These are phyloP conservation scores for Megalops atlanticus DNA, from an alignment of 2,113 vertebrate species.

Conservation along the genomic window DNA sequence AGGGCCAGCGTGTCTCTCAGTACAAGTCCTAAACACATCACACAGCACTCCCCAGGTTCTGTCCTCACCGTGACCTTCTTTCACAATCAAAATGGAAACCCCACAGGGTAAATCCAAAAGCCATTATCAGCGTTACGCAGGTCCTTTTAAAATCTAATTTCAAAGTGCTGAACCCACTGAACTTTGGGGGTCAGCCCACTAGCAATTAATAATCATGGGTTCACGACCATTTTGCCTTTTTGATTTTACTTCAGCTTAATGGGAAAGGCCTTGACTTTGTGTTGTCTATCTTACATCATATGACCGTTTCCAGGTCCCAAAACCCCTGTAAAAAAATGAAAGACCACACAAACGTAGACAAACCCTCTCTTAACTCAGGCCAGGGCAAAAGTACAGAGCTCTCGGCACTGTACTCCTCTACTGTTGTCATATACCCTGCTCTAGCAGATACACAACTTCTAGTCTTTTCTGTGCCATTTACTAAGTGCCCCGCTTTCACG, in stretches of 20 bases:
- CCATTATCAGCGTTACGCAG: conserved; percentile 7
- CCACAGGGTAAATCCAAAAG: neutral
- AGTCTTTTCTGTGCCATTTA: too few species aligned
- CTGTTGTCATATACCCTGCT: too few species aligned
- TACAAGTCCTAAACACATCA: neutral
- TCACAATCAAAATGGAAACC: neutral
- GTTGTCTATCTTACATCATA: too few species aligned
- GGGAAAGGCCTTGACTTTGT: too few species aligned
- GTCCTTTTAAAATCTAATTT: conserved; percentile 7
- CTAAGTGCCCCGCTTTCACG: conserved; percentile 55
- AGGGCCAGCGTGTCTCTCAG: too few species aligned
- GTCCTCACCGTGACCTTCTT: neutral
- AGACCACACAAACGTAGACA: conserved; percentile 49
- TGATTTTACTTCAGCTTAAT: neutral
- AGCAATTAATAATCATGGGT: too few species aligned
- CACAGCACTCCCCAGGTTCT: neutral
- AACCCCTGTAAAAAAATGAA: conserved; percentile 45
- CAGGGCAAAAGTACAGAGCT: conserved; percentile 48
- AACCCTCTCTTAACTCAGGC: conserved; percentile 37
- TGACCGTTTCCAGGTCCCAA: conserved; percentile 40
- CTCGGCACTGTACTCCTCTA: too few species aligned
- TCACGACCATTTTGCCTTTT: neutral
- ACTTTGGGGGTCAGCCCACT: conserved; percentile 6
- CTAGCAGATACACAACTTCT: neutral
- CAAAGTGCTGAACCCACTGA: neutral